phyloP scores from a whole-genome alignment of 2,888 invertebrate species.

The Ephialtes manifestator region DNA sequence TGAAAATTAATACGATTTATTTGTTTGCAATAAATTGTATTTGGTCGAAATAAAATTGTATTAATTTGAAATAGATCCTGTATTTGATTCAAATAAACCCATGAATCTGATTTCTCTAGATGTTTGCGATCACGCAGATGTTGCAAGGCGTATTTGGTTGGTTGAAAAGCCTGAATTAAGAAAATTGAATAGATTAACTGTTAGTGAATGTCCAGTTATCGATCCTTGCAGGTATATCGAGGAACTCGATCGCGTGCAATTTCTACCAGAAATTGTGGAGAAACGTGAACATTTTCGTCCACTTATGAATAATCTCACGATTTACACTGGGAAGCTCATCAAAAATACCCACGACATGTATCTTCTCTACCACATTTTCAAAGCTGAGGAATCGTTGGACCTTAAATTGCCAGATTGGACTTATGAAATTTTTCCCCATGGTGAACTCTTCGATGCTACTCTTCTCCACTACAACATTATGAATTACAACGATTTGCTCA shows the following conservation, averaged over 20 bases:
- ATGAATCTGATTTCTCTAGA: too few species aligned
- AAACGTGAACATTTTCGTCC: conserved; percentile 64
- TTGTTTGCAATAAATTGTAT: too few species aligned
- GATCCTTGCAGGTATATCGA: conserved; percentile 72
- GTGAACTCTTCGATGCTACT: conserved; percentile 87
- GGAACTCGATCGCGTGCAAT: conserved; percentile 72
- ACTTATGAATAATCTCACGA: conserved; percentile 73
- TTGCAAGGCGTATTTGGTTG: neutral
- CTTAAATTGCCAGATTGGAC: conserved; percentile 88
- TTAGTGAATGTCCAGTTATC: neutral
- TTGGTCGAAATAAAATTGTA: too few species aligned
- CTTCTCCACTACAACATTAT: conserved; percentile 87
- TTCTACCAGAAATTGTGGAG: conserved; percentile 60
- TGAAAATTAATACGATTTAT: too few species aligned
- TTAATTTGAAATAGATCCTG: too few species aligned
- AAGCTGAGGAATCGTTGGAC: conserved; percentile 87
- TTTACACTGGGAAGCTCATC: conserved; percentile 74
- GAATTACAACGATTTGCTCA: conserved; percentile 86
- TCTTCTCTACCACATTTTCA: conserved; percentile 78
- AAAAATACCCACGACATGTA: conserved; percentile 72
- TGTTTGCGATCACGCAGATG: neutral
- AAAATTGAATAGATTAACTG: neutral
- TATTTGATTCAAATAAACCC: too few species aligned
- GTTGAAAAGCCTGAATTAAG: neutral
- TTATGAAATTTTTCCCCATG: conserved; percentile 86